phyloP scores from a whole-genome alignment of 2,797 vertebrate species.

The Ctenosaura bakeri region DNA sequence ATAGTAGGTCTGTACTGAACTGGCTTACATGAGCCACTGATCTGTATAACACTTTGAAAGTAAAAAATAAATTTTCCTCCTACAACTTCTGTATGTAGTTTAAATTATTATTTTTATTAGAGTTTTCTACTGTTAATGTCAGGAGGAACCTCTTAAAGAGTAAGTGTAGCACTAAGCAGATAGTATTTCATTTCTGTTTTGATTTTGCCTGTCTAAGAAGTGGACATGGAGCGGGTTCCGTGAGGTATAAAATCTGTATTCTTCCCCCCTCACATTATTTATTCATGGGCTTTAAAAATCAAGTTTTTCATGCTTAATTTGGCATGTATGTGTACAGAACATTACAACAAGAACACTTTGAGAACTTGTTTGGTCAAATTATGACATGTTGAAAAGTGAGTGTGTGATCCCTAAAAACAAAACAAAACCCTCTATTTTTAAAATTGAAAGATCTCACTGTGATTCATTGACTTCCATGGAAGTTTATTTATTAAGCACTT shows the following conservation, averaged over 20 bases:
- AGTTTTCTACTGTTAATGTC: constrained; percentile 42
- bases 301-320: constrained; percentile 72
- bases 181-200: constrained; percentile 52
- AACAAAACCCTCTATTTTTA: constrained; percentile 43
- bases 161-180: constrained; percentile 37
- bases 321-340: constrained; percentile 56
- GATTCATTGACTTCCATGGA: neutral
- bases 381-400: constrained; percentile 30
- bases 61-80: constrained; percentile 34
- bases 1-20: constrained; percentile 37
- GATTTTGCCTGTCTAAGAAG: constrained; percentile 42
- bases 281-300: constrained; percentile 69
- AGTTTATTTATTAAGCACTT: constrained; percentile 37
- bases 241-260: constrained; percentile 9
- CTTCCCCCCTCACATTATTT: neutral
- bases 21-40: constrained; percentile 48
- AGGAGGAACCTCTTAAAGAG: constrained; percentile 34
- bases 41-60: constrained; percentile 51
- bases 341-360: constrained; percentile 68
- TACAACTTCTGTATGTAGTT: constrained; percentile 30
- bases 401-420: constrained; percentile 60
- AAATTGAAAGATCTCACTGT: constrained; percentile 48
- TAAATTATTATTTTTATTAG: constrained; percentile 48
- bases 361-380: constrained; percentile 52
- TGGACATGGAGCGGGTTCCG: constrained; percentile 37